Evolutionary conservation across 1,140 invertebrate genomes (phyloP).

Genomic region (Ganaspis sp.): DNA sequence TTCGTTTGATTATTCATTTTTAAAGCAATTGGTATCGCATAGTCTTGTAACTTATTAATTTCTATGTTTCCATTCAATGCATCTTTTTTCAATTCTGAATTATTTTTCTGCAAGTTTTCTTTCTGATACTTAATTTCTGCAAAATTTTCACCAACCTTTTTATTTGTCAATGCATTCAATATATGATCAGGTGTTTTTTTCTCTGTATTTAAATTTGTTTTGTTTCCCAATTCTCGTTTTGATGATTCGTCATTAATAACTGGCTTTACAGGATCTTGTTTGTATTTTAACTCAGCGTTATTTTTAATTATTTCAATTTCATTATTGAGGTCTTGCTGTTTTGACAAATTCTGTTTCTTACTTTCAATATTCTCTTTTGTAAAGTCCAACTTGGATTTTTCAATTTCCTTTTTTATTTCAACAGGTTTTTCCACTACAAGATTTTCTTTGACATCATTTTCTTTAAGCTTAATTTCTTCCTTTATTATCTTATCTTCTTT

Average conservation of each 20-base stretch:
- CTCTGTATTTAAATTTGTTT: slow-evolving; percentile 10
- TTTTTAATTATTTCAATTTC: neutral
- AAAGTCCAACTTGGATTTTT: slow-evolving; percentile 3
- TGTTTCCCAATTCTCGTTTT: neutral
- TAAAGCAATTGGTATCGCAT: slow-evolving; percentile 63
- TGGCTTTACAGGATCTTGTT: neutral
- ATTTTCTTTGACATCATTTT: too few species aligned
- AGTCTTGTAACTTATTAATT: slow-evolving; percentile 39
- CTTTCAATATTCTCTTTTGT: slow-evolving; percentile 4
- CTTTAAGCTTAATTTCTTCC: neutral
- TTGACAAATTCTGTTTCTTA: neutral
- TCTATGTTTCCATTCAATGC: slow-evolving; percentile 36
- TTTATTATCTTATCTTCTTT: neutral
- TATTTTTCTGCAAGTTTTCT: slow-evolving; percentile 31
- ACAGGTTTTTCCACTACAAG: too few species aligned
- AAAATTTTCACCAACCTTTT: slow-evolving; percentile 37
- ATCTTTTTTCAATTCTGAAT: slow-evolving; percentile 23
- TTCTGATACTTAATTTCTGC: slow-evolving; percentile 40
- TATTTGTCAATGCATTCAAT: slow-evolving; percentile 66
- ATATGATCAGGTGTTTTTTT: slow-evolving; percentile 63
- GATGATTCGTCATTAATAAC: neutral
- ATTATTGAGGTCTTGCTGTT: neutral
- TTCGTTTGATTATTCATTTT: slow-evolving; percentile 63
- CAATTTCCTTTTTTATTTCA: slow-evolving; percentile 33
- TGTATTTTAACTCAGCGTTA: neutral